These are phyloP conservation scores for Bombus confusus DNA, from an alignment of 1,140 invertebrate species.

Conservation along the genomic window DNA sequence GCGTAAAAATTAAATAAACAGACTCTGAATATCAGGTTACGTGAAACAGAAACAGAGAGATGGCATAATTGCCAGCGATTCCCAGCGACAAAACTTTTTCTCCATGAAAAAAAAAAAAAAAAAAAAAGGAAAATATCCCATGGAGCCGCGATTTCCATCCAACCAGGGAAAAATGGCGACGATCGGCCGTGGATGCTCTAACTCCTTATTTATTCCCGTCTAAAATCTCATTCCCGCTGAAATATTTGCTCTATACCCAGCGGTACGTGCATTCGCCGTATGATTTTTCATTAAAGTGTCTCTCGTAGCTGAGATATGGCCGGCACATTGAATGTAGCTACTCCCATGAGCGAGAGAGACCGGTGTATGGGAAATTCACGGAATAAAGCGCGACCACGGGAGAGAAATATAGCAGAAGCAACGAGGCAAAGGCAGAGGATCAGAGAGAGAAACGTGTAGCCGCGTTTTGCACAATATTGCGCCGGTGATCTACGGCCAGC, in stretches of 20 bases:
- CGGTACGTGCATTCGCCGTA: conserved; percentile 79
- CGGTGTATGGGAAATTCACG: conserved; percentile 39
- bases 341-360: conserved; percentile 73
- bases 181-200: conserved; percentile 28
- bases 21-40: not conserved
- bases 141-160: conserved; percentile 21
- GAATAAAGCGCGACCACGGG: conserved; percentile 35
- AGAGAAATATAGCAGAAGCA: conserved; percentile 49
- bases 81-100: not conserved
- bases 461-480: conserved; percentile 78
- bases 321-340: conserved; percentile 81
- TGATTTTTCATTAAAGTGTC: conserved; percentile 83
- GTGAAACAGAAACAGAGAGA: not conserved
- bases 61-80: not conserved
- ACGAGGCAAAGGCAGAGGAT: conserved; percentile 17
- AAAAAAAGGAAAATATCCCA: not conserved
- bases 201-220: conserved; percentile 81
- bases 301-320: conserved; percentile 79
- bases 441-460: conserved; percentile 41
- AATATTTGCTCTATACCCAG: conserved; percentile 78
- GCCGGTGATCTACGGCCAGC: conserved; percentile 74
- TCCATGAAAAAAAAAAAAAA: not conserved
- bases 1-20: not conserved
- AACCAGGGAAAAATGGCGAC: conserved; percentile 3
- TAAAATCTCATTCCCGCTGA: conserved; percentile 81